Base-by-base conservation (phyloP, 1,140 invertebrate species). In the Parapsyche elsis region DNA sequence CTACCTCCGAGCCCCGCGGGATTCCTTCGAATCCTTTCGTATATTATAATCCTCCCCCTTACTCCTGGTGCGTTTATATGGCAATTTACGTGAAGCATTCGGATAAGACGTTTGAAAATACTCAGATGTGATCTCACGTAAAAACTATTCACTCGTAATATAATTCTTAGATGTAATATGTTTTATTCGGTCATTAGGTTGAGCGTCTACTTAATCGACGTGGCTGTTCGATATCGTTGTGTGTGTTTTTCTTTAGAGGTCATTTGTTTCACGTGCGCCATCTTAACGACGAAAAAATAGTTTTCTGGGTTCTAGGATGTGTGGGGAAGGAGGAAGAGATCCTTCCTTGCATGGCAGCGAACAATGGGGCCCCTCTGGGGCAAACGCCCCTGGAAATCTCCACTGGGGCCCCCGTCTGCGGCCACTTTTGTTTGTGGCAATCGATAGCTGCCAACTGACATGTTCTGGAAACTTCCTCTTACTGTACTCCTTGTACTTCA, bases 1-100 rank as follows among this genome's bases (percentile, higher is more conserved):
- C 78, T 78, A 45, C 73, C 30, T 57, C 71, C 73, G 49, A 76
- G 67, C 76, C 81, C 78, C 57, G 24, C 12, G 74, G 81, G 81
- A 81, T 76, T 73, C 57, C 9, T 75, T 26, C 77, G 26, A 75
- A 79, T 76, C 59, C 78, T 44, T 77, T 64, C 78, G 9, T 23
- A 53, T 53, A 53, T 14, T 53, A 53, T 53, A 53, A 53, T 16
- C 16, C 49, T 5, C 49, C 10, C 12, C 10, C 49, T 10, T 38
- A 4, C 7, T 38, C 30, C 30, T 7, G 7, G 30, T 38, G 30
- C 49, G 49, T 10, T 14, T 53, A 16, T 53, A 16, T 53, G 49
- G 49, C 49, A 53, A 53, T 53, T 53, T 53, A 12, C 10, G 2
- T 1, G 12, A 53, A 53, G 12, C 7, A 38, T 38, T 38, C 30